A percentile compares a stretch with the other conserved stretches of the same genome.
phyloP scores from a whole-genome alignment of 2,113 vertebrate genomes.

The Brevimyrus niger region DNA sequence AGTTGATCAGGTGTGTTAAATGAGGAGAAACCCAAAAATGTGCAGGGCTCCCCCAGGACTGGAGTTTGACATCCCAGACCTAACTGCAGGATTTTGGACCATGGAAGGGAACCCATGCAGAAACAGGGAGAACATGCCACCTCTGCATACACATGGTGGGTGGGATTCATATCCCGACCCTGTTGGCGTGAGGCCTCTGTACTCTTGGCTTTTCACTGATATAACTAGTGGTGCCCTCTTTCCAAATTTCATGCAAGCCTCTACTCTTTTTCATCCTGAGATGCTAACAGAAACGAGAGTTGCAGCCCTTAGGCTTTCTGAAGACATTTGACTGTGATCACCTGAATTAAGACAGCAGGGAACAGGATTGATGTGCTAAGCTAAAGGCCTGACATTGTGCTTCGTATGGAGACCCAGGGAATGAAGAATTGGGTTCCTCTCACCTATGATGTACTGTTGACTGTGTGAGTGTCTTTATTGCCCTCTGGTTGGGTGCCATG shows the following conservation, averaged over 20 bases:
- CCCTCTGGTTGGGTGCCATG: neutral
- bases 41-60: too few species aligned
- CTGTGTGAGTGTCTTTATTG: neutral
- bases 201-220: neutral
- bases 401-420: neutral
- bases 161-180: neutral
- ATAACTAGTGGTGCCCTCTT: neutral
- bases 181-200: neutral
- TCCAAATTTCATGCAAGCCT: neutral
- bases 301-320: neutral
- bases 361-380: neutral
- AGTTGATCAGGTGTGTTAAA: too few species aligned
- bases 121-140: neutral
- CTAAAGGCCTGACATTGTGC: neutral
- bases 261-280: neutral
- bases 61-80: neutral
- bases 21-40: too few species aligned
- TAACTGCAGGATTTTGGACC: neutral
- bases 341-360: neutral
- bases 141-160: neutral
- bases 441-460: neutral
- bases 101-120: neutral
- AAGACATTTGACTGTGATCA: neutral
- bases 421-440: neutral
- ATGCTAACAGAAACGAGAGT: neutral